Conservation (phyloP, 2,888 invertebrate species). For the Protonemura montana region DNA sequence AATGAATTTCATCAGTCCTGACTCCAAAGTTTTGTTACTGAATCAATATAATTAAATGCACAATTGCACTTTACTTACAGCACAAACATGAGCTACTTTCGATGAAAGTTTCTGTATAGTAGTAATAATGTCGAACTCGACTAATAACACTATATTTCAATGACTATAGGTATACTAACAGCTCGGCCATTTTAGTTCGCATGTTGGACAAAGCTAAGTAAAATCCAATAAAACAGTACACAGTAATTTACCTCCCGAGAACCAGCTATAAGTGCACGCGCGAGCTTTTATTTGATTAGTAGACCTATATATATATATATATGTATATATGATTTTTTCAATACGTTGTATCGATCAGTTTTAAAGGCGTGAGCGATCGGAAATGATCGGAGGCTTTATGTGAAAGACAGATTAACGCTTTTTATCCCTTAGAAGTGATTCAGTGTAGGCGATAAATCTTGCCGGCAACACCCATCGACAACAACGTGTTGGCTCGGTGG, state of each 20-base stretch:
- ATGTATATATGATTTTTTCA: neutral
- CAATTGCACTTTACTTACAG: neutral
- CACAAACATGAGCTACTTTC: neutral
- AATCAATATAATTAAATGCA: neutral
- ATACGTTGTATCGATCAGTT: conserved; percentile 33
- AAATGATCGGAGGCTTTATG: conserved; percentile 36
- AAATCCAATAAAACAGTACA: conserved; percentile 23
- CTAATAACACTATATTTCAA: too few species aligned
- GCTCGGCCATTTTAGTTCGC: neutral
- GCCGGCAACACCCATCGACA: conserved; percentile 44
- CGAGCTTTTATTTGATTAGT: conserved; percentile 36
- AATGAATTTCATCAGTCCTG: neutral
- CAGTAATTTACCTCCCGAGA: neutral
- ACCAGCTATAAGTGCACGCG: neutral
- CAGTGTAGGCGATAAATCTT: conserved; percentile 47
- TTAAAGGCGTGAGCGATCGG: conserved; percentile 38
- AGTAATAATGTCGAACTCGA: neutral
- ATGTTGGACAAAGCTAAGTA: neutral
- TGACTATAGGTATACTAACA: neutral
- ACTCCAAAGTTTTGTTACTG: neutral
- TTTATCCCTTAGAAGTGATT: conserved; percentile 35
- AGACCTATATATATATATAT: neutral
- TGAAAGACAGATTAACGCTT: conserved; percentile 38
- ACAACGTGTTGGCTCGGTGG: neutral
- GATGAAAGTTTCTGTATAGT: neutral